A percentile compares a stretch with the other conserved stretches of the same genome.
These are phyloP conservation scores for Ips typographus DNA, from an alignment of 1,140 invertebrate species.

Conservation along the genomic window DNA sequence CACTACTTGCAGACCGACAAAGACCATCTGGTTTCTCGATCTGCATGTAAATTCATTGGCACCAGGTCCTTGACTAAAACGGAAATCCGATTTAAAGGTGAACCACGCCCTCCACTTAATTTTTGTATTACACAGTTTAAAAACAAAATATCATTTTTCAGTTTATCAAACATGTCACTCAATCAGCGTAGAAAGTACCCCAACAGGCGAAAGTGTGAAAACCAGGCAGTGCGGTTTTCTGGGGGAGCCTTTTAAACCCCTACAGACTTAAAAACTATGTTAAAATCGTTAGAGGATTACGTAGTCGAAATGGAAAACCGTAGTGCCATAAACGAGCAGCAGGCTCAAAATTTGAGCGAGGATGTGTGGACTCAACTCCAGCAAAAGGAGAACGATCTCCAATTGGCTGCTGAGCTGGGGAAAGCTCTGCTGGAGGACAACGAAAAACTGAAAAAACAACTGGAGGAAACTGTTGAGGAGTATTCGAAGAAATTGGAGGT, in stretches of 20 bases:
- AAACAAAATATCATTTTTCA: too few relatives aligned
- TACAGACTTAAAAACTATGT: constrained; percentile 29
- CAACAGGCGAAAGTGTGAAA: too few relatives aligned
- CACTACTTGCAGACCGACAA: constrained; percentile 11
- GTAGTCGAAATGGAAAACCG: constrained; percentile 52
- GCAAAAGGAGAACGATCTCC: constrained; percentile 90
- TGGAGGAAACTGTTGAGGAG: constrained; percentile 83
- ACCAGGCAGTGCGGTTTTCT: too few relatives aligned
- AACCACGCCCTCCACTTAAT: too few relatives aligned
- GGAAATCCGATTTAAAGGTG: too few relatives aligned
- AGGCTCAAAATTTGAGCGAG: constrained; percentile 55
- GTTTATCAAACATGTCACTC: too few relatives aligned
- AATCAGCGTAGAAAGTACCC: too few relatives aligned
- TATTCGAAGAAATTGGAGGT: constrained; percentile 93
- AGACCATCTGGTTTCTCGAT: constrained; percentile 18
- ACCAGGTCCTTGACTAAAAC: too few relatives aligned
- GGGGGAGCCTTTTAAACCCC: constrained; percentile 1
- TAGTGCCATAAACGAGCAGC: constrained; percentile 45
- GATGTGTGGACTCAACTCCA: constrained; percentile 83
- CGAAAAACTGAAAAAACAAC: constrained; percentile 84
- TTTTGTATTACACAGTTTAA: too few relatives aligned
- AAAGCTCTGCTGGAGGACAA: constrained; percentile 94
- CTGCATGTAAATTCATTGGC: neutral
- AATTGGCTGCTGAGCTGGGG: constrained; percentile 90
- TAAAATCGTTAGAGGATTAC: constrained; percentile 50